Evolutionary conservation across 2,797 vertebrate species (phyloP).

Genomic region (Toxotes lorentzi): DNA sequence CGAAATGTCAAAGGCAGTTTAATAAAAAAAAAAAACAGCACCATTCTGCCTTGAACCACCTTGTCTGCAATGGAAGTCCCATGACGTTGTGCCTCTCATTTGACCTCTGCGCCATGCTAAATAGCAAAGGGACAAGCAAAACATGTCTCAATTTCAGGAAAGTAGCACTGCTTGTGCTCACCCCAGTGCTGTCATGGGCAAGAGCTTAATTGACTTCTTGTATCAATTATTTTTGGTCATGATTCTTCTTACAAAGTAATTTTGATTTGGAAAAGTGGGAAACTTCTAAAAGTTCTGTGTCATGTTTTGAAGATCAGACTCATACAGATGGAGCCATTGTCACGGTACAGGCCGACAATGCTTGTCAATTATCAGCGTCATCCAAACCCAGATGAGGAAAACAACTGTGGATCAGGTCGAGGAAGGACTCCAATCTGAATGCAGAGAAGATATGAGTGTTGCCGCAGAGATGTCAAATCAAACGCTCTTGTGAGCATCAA

Average conservation of each 20-base stretch:
- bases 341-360: constrained; percentile 35
- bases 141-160: constrained; percentile 56
- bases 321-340: constrained; percentile 29
- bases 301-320: constrained; percentile 44
- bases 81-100: constrained; percentile 31
- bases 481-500: constrained; percentile 79
- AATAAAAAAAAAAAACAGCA: constrained; percentile 12
- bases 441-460: constrained; percentile 73
- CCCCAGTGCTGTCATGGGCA: constrained; percentile 16
- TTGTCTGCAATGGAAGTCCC: constrained; percentile 31
- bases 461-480: constrained; percentile 80
- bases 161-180: constrained; percentile 19
- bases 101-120: constrained; percentile 33
- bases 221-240: constrained; percentile 19
- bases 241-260: constrained; percentile 15
- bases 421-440: constrained; percentile 76
- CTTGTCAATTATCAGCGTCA: constrained; percentile 74
- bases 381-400: constrained; percentile 62
- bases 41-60: neutral
- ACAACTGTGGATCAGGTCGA: constrained; percentile 69
- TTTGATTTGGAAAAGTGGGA: constrained; percentile 16
- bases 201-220: constrained; percentile 26
- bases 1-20: constrained; percentile 31
- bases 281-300: constrained; percentile 47
- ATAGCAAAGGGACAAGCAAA: constrained; percentile 43